A percentile compares a stretch with the other conserved stretches of the same genome.
These are phyloP conservation scores for Holocentrus rufus DNA, from an alignment of 2,797 vertebrate genomes.

Conservation along the genomic window DNA sequence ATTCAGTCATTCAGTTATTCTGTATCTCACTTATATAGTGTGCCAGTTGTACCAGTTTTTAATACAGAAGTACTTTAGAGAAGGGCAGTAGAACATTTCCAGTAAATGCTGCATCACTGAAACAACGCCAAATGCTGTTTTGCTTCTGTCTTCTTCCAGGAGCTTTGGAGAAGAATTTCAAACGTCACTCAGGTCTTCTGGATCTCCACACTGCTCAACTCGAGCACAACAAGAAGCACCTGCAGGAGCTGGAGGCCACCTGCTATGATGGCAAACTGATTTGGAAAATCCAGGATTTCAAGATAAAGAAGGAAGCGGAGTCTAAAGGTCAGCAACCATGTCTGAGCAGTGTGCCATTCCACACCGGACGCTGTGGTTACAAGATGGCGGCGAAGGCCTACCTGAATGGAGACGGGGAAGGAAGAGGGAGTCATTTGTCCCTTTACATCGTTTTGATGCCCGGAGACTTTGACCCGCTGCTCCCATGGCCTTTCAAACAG, in stretches of 20 bases:
- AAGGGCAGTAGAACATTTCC: not conserved
- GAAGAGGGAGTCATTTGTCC: slow-evolving; percentile 87
- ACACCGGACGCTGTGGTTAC: slow-evolving; percentile 90
- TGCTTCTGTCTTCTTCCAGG: slow-evolving; percentile 32
- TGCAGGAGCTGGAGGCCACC: slow-evolving; percentile 86
- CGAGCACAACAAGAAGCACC: slow-evolving; percentile 85
- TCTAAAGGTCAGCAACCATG: slow-evolving; percentile 78
- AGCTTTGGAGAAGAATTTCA: slow-evolving; percentile 85
- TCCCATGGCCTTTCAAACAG: slow-evolving; percentile 92
- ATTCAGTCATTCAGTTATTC: no score
- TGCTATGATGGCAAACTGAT: slow-evolving; percentile 90
- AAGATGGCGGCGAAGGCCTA: slow-evolving; percentile 86
- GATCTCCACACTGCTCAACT: slow-evolving; percentile 87
- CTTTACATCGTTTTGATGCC: slow-evolving; percentile 91
- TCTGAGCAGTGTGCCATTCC: slow-evolving; percentile 88
- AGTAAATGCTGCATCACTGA: slow-evolving; percentile 60
- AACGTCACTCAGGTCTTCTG: slow-evolving; percentile 85
- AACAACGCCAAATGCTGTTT: not conserved
- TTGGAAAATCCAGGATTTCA: slow-evolving; percentile 91
- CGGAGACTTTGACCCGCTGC: slow-evolving; percentile 89
- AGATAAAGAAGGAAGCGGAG: slow-evolving; percentile 82
- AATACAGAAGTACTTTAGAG: no score
- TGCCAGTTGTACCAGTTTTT: no score
- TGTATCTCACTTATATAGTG: no score
- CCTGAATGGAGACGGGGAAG: slow-evolving; percentile 88